These are phyloP conservation scores for Erebia aethiops DNA, from an alignment of 2,888 invertebrate genomes.

Conservation along the genomic window DNA sequence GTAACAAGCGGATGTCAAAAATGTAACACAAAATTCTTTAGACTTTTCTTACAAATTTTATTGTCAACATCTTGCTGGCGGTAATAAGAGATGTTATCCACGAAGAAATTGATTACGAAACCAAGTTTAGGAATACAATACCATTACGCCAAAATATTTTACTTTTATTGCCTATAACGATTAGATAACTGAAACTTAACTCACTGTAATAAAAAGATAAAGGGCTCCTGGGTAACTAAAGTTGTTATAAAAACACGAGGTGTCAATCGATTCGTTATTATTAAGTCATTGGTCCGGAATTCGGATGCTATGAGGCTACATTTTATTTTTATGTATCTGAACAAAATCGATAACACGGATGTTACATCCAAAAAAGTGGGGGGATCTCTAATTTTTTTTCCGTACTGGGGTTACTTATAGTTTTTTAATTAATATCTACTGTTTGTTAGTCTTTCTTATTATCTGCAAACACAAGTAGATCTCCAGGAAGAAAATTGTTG, in stretches of 20 bases:
- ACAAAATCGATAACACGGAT: too few relatives aligned
- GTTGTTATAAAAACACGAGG: too few relatives aligned
- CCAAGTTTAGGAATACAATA: constrained; percentile 3
- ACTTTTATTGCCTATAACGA: background rate
- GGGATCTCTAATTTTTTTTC: too few relatives aligned
- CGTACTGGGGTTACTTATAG: too few relatives aligned
- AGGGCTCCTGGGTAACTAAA: too few relatives aligned
- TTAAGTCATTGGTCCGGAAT: too few relatives aligned
- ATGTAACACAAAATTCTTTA: constrained; percentile 13
- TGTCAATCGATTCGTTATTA: too few relatives aligned
- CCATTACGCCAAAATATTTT: background rate
- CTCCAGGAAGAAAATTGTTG: constrained; percentile 49
- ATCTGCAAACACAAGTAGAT: background rate
- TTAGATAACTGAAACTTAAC: background rate
- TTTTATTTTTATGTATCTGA: too few relatives aligned
- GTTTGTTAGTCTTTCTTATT: background rate
- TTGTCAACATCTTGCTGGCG: background rate
- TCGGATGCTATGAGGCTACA: too few relatives aligned
- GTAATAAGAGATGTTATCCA: constrained; percentile 12
- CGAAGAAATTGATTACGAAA: constrained; percentile 13
- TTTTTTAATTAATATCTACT: too few relatives aligned
- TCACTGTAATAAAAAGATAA: too few relatives aligned
- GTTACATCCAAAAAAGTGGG: too few relatives aligned
- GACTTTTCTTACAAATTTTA: background rate
- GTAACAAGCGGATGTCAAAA: constrained; percentile 9